phyloP scores from a whole-genome alignment of 2,113 vertebrate genomes.

The Naja naja region DNA sequence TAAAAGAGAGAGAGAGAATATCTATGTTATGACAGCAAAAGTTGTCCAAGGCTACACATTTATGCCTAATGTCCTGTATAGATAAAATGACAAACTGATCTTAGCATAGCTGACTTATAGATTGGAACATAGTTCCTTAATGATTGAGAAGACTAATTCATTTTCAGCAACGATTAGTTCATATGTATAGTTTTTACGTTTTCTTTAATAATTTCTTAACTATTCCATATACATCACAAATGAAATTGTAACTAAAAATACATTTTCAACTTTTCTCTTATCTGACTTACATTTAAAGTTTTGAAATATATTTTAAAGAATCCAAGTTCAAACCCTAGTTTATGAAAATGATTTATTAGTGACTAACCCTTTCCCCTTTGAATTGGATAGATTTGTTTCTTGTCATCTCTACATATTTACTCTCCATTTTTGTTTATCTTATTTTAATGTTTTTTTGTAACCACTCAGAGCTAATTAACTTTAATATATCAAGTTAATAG shows the following conservation, averaged over 20 bases:
- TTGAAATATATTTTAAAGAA: background rate
- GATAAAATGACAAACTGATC: background rate
- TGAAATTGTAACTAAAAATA: background rate
- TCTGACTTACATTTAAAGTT: background rate
- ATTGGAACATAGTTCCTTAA: background rate
- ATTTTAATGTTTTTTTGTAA: background rate
- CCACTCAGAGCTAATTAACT: background rate
- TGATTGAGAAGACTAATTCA: background rate
- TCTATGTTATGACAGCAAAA: background rate
- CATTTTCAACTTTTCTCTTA: background rate
- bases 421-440: background rate
- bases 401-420: background rate
- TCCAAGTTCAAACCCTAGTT: background rate
- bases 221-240: background rate
- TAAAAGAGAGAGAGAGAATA: background rate
- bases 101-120: background rate
- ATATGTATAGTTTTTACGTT: background rate
- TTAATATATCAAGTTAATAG: background rate
- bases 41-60: background rate
- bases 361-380: background rate
- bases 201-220: background rate
- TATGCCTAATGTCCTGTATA: background rate
- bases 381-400: background rate
- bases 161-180: background rate
- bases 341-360: background rate